Evolutionary conservation across 2,113 vertebrate genomes (phyloP).

Genomic region (Misgurnus anguillicaudatus): DNA sequence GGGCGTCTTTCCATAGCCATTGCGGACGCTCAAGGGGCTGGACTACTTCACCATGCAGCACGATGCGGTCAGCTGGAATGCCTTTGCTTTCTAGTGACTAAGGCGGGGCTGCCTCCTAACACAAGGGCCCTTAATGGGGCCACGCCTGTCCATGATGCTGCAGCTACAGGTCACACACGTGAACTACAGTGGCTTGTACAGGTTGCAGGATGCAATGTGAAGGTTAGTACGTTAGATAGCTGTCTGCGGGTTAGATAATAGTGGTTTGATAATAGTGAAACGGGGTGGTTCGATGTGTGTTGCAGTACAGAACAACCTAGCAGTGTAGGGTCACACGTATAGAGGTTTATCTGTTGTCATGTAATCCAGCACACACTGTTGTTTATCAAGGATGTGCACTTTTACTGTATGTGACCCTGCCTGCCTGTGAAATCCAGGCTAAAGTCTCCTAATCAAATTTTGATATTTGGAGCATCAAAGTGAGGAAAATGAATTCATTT

Average conservation of each 20-base stretch:
- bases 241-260: background rate
- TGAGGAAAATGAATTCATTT: no score
- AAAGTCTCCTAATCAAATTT: no score
- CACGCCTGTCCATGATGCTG: slow-evolving; percentile 79
- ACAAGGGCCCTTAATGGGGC: slow-evolving; percentile 79
- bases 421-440: no score
- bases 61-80: slow-evolving; percentile 79
- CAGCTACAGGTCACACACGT: slow-evolving; percentile 74
- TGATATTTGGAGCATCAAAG: no score
- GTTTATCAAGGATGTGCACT: no score
- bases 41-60: slow-evolving; percentile 80
- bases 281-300: background rate
- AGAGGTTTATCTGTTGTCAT: no score
- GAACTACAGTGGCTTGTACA: slow-evolving; percentile 73
- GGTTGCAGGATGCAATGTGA: slow-evolving; percentile 63
- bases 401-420: no score
- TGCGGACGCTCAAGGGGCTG: slow-evolving; percentile 75
- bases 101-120: slow-evolving; percentile 69
- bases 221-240: slow-evolving; percentile 10
- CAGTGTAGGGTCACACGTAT: no score
- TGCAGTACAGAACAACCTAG: no score
- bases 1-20: slow-evolving; percentile 65
- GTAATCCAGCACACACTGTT: no score
- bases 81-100: slow-evolving; percentile 75
- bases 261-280: background rate